Percentiles rank a stretch among this genome's conserved stretches.
phyloP scores from a whole-genome alignment of 2,113 vertebrate genomes.

The Trogon surrucura region DNA sequence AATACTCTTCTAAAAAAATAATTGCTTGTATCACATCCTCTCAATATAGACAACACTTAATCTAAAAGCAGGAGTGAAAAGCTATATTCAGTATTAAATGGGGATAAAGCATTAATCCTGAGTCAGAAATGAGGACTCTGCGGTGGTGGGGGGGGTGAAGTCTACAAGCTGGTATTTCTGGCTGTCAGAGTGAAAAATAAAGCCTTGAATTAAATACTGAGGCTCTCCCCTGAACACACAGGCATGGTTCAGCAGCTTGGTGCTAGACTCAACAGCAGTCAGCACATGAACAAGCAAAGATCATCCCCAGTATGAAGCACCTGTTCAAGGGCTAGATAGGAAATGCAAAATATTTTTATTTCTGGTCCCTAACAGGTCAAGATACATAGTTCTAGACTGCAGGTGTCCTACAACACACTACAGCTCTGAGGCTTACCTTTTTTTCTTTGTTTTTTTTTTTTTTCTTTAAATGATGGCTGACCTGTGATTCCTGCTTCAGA shows the following conservation, averaged over 20 bases:
- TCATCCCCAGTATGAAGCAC: background rate
- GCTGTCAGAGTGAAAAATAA: background rate
- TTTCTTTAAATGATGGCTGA: background rate
- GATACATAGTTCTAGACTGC: background rate
- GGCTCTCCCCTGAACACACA: background rate
- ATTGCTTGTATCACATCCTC: background rate
- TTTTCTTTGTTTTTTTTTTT: no score
- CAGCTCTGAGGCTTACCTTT: background rate
- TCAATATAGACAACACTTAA: background rate
- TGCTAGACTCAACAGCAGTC: background rate
- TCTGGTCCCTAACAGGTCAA: background rate
- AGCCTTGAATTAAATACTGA: background rate
- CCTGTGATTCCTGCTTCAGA: background rate
- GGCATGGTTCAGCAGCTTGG: background rate
- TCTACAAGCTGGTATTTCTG: background rate
- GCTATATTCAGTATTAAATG: background rate
- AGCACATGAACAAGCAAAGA: rapidly evolving
- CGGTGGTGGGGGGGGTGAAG: no score
- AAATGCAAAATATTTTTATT: background rate
- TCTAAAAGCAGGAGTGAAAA: background rate
- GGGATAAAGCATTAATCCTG: background rate
- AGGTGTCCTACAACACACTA: background rate
- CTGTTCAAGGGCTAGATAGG: background rate
- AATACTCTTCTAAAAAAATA: conserved; percentile 15
- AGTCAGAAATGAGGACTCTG: background rate